Base-by-base conservation (phyloP, 2,797 vertebrate genomes). In the Mus minutoides region DNA sequence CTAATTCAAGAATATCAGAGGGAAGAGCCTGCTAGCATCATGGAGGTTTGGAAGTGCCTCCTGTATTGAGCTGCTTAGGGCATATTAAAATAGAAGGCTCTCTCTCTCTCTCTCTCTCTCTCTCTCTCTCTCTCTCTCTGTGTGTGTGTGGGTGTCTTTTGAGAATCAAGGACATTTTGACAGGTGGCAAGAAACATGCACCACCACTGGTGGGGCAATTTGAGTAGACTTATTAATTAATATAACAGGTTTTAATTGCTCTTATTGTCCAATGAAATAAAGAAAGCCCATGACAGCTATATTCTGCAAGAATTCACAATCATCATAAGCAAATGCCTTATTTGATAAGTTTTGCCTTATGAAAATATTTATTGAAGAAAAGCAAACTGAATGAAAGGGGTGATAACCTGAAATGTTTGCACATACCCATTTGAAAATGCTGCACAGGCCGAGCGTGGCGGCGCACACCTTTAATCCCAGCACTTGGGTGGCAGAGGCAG, bases 351-450 rank as follows among this genome's bases (percentile, higher is more conserved):
- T 94, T 90, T 77, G 34, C 87, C 62, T 92, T 91, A 24, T 79
- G 64, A 95, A 96, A 93, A 90, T 91, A 96, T 89, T 91, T 92
- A 56, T 83, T 84, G 64, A 71, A 85, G 52, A 71, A 96, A 92
- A 62, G 26, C 86, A 78, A 80, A 91, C 56, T 87, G 34, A 94
- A 83, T n/a, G 54, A 31, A 94, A 67, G 17, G 14, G 49, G n/a
- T 8, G 69, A 52, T 7, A 69, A 40, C 62, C 69, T 85, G 52
- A 75, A 49, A 60, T 91, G n/a, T 91, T 97, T 97, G 75, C 34
- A 87, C 69, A 84, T 92, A 93, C 37, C 40, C 75, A 37, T 64
- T 64, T 58, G 40, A 84, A 79, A 71, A 91, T 26, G n/a, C 13
- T 73, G 31, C 54, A 83, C 26, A 83, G 69, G n/a, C n/a, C n/a